Evolutionary conservation across 35 echinoderm and acorn worm species (phyloP).

Genomic region (Hemicentrotus pulcherrimus): DNA sequence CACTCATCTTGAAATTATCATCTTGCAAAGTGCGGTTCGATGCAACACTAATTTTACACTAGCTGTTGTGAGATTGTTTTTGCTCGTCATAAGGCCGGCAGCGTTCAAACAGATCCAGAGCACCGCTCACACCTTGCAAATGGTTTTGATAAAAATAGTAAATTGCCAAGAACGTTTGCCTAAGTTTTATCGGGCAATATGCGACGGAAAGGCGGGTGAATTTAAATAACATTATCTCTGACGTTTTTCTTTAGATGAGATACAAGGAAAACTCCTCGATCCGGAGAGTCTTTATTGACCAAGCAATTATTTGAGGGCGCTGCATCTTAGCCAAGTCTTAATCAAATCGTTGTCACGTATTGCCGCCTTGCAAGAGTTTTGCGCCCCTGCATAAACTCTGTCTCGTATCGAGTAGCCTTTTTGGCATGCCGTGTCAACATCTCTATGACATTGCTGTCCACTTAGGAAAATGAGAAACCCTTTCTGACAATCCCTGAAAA

Average conservation of each 20-base stretch:
- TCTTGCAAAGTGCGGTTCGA: neutral
- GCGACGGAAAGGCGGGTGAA: neutral
- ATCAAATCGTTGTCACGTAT: neutral
- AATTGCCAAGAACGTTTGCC: neutral
- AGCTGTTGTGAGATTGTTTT: neutral
- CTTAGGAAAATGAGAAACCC: neutral
- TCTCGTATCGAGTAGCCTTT: neutral
- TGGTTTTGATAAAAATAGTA: neutral
- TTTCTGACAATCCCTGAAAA: too few species aligned
- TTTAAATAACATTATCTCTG: neutral
- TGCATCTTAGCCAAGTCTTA: neutral
- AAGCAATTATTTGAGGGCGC: neutral
- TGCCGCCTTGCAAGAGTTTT: neutral
- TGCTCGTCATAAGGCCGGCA: too few species aligned
- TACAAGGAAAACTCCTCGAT: neutral
- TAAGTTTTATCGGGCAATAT: neutral
- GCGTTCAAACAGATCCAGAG: neutral
- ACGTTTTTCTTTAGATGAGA: neutral
- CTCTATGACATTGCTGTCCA: neutral
- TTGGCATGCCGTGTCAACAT: neutral
- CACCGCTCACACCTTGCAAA: neutral
- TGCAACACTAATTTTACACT: neutral
- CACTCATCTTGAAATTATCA: neutral
- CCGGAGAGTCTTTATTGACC: neutral
- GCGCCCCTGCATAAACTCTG: neutral